These are phyloP conservation scores for Rhizoglyphus robini DNA, from an alignment of 1,140 invertebrate genomes.

Conservation along the genomic window DNA sequence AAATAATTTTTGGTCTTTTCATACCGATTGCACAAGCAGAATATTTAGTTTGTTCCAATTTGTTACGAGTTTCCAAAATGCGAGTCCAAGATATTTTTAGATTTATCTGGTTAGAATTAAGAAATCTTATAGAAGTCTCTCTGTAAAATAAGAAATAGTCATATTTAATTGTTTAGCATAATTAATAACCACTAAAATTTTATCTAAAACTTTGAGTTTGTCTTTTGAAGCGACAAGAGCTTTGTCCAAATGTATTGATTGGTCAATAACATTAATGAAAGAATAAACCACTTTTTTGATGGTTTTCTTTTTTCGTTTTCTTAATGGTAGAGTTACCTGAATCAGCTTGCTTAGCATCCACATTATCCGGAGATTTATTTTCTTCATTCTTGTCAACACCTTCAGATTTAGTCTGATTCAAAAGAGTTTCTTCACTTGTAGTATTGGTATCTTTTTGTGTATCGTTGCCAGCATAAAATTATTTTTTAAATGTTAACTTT, in stretches of 20 bases:
- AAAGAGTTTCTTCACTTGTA: slow-evolving; percentile 3
- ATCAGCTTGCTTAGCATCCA: slow-evolving; percentile 22
- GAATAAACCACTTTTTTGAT: slow-evolving; percentile 63
- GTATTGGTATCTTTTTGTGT: neutral
- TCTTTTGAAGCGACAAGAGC: slow-evolving; percentile 50
- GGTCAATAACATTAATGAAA: slow-evolving; percentile 45
- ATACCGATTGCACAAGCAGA: slow-evolving; percentile 47
- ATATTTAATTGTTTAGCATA: neutral
- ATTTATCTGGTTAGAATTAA: slow-evolving; percentile 50
- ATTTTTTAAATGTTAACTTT: neutral
- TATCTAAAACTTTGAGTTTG: slow-evolving; percentile 44
- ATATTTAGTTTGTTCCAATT: slow-evolving; percentile 38
- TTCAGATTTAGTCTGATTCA: no score
- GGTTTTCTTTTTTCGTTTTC: slow-evolving; percentile 48
- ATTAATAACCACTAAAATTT: slow-evolving; percentile 18
- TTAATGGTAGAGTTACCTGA: slow-evolving; percentile 32
- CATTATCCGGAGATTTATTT: neutral
- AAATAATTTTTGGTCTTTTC: slow-evolving; percentile 53
- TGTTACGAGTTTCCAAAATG: slow-evolving; percentile 40
- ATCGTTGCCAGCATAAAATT: neutral
- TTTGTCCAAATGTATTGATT: slow-evolving; percentile 43
- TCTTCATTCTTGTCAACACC: neutral
- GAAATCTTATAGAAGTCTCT: slow-evolving; percentile 26
- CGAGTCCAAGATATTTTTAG: slow-evolving; percentile 43
- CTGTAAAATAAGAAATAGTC: slow-evolving; percentile 2